Base-by-base conservation (phyloP, 2,113 vertebrate species). In the Pionites leucogaster region DNA sequence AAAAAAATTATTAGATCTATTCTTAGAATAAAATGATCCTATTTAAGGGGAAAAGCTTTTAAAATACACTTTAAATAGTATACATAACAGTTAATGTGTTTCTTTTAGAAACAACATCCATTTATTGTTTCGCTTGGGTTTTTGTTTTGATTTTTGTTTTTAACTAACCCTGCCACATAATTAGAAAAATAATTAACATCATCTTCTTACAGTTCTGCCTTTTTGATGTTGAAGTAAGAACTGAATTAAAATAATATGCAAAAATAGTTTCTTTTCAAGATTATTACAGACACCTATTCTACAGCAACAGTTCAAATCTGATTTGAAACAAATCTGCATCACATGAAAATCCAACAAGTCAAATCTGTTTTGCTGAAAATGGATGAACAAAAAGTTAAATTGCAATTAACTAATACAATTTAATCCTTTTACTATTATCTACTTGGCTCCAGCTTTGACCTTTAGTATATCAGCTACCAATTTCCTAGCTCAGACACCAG, bases 401-500 rank as follows among this genome's bases (percentile, higher is more conserved):
- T 76, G 39, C 84, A 91, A 91, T 94, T 88, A 95, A 93, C 49
- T 88, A 92, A 95, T 25, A 91, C 69, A 86, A 63, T 76, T 93
- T 90, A 94, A 97, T 92, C 87, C 59, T 88, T 80, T 88, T 65
- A 46, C 29, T 76, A 39, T 87, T 60, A 88, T 31, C 46, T 63
- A 35, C 53, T 33, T 76, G 64, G 35, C 93, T 91, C 42, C 79
- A 90, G 83, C 35, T 95, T 71, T 96, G 93, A 94, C 92, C 95
- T 94, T 74, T 62, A 28, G 27, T 19, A 0, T 76, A 96, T 91
- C 76, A 77, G 81, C 91, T 94, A 91, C 88, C 91, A 74, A 92
- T 96, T 92, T 92, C 86, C 79, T 42, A 77, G 20, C 62, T 82
- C 79, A 92, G 95, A 94, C 96, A 95, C 89, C 97, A 97, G 96